phyloP scores from a whole-genome alignment of 2,888 invertebrate species.

The Harpalus rufipes region DNA sequence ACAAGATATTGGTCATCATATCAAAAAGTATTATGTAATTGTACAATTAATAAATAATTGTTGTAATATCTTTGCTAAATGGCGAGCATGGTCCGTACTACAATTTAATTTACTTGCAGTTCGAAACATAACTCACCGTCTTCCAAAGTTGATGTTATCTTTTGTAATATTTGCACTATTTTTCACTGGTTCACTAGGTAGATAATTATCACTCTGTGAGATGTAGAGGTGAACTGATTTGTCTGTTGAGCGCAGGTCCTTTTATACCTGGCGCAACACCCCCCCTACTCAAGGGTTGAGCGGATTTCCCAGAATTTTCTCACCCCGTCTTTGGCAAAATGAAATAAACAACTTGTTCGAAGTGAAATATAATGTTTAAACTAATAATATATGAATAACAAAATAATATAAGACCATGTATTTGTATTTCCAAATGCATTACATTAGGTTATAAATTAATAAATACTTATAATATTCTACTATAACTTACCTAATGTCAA shows the following conservation, averaged over 20 bases:
- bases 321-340: not conserved
- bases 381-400: not conserved
- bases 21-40: constrained; percentile 23
- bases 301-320: not conserved
- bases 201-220: not conserved
- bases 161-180: not conserved
- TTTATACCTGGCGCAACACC: constrained; percentile 32
- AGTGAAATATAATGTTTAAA: constrained; percentile 10
- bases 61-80: not conserved
- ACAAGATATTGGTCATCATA: constrained; percentile 20
- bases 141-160: constrained; percentile 21
- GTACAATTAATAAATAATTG: not conserved
- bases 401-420: not conserved
- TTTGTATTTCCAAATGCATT: not conserved
- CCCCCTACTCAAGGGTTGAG: constrained; percentile 17
- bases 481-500: not conserved
- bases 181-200: not conserved
- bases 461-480: not conserved
- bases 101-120: constrained; percentile 37
- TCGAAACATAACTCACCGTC: constrained; percentile 26
- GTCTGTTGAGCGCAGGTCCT: not conserved
- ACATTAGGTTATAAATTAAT: not conserved
- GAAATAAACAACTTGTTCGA: not conserved
- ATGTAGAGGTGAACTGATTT: constrained; percentile 12
- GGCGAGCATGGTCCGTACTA: constrained; percentile 61